Evolutionary conservation across 2,797 vertebrate genomes (phyloP).

Genomic region (Pipistrellus nathusii): DNA sequence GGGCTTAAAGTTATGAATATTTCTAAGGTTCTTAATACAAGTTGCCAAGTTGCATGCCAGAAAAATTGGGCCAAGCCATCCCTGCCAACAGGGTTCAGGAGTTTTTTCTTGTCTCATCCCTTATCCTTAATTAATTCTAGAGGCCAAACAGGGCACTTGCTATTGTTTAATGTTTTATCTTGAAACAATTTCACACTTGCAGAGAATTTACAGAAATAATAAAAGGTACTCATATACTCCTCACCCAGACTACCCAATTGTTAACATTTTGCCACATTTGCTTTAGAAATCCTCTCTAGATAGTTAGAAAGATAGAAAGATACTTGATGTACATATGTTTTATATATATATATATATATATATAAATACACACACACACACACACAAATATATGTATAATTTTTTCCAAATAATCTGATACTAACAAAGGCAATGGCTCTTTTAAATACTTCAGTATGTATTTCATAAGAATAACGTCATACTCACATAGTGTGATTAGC

Average conservation of each 20-base stretch:
- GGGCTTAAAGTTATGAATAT: background rate
- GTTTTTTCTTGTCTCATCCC: background rate
- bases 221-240: background rate
- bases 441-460: background rate
- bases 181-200: constrained; percentile 8
- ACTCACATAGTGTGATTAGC: background rate
- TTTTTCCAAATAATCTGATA: constrained; percentile 33
- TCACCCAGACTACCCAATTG: background rate
- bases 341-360: too few relatives aligned
- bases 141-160: background rate
- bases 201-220: background rate
- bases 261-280: background rate
- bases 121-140: background rate
- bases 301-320: background rate
- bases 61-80: background rate
- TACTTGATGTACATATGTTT: background rate
- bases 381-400: background rate
- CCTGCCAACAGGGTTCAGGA: background rate
- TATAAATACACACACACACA: background rate
- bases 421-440: background rate
- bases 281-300: background rate
- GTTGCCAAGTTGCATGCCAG: background rate
- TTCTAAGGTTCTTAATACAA: background rate
- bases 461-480: constrained; percentile 32
- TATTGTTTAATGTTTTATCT: background rate